Base-by-base conservation (phyloP, 1,140 invertebrate species). In the Drosophila ohnishii region DNA sequence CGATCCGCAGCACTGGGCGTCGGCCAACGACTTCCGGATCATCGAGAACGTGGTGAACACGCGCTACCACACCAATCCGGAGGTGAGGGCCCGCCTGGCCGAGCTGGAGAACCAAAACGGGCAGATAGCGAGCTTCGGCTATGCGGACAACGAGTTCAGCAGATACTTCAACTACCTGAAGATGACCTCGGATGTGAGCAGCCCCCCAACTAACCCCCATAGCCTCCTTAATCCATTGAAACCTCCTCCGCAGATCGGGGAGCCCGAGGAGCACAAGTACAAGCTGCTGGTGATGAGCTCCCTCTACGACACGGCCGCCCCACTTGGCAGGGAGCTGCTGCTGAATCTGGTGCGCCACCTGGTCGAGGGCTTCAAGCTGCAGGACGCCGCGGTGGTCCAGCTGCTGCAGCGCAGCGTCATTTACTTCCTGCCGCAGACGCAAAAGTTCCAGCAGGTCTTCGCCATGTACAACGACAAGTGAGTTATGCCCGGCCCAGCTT, bases 271-370 rank as follows among this genome's bases (percentile, higher is more conserved):
- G 91, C 93, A 92, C 3, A 97, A 97, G 93, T 95, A 95, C 76
- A 95, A 97, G 78, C 93, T 99, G 16, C 94, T 95, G 6, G 90
- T 99, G 22, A 92, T 98, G 13, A 97, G 97, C 35, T 97, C 96
- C 28, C 86, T 98, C 32, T 97, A 96, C 90, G 95, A 95, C 7
- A 95, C 96, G 9, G 64, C 72, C 1, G 96, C 98, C 81, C 95
- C 97, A 2, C 91, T 96, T 14, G 97, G 97, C 1, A 94, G 96
- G 64, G 97, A 99, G 92, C 93, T 99, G 34, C 90, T 96, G 0
- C 84, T 98, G 1, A 95, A 97, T 90, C 93, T 99, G 48, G 95
- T 96, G 0, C 93, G 96, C 0, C 97, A 99, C 92, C 92, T 99
- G 14, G 87, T 95, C 10, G 94, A 93, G 56, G 97, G 95, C 2